Evolutionary conservation across 2,888 invertebrate genomes (phyloP).

Genomic region (Sepioteuthis lessoniana): DNA sequence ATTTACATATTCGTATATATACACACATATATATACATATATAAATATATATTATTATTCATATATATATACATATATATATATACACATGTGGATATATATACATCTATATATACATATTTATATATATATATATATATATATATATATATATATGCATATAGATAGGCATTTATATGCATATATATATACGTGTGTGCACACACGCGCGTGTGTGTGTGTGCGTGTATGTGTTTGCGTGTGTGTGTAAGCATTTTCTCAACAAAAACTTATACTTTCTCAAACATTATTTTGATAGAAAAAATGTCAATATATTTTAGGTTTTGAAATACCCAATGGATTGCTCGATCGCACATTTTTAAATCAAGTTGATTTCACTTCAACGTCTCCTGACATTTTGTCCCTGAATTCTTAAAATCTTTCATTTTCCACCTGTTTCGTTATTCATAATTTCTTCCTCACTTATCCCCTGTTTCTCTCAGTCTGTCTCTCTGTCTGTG

Average conservation of each 20-base stretch:
- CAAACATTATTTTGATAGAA: neutral
- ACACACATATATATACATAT: neutral
- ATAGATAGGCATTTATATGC: neutral
- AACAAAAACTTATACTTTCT: neutral
- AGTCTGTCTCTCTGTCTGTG: no score
- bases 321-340: neutral
- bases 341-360: no score
- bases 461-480: neutral
- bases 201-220: slow-evolving; percentile 48
- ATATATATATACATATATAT: no score
- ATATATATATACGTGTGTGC: slow-evolving; percentile 20
- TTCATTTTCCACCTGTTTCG: neutral
- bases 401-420: neutral
- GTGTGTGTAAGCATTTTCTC: slow-evolving; percentile 42
- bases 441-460: neutral
- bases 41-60: no score
- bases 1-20: slow-evolving; percentile 45
- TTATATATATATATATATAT: neutral
- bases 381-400: no score
- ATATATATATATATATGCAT: slow-evolving; percentile 10
- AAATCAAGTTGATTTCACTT: no score
- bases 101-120: slow-evolving; percentile 24
- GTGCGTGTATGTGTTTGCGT: slow-evolving; percentile 48
- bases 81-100: slow-evolving; percentile 1
- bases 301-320: no score